Evolutionary conservation across 2,113 vertebrate species (phyloP), one percentile per base, ranked within the genome.

Genomic region (Jaculus jaculus): DNA sequence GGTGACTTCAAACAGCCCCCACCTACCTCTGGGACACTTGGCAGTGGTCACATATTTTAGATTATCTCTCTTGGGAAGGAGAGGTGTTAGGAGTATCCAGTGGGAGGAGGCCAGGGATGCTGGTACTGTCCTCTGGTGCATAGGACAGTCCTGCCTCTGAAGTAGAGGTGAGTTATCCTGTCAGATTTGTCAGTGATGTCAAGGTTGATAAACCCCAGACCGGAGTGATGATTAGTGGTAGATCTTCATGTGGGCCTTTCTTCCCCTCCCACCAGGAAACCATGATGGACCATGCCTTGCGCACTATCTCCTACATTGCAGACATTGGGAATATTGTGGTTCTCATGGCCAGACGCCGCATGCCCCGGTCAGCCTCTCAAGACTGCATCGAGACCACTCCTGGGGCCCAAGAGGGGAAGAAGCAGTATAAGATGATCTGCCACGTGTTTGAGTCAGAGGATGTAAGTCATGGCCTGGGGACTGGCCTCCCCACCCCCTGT

Each of bases 401-500:
- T 0, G 99, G 99, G 0, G 99, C 98, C 0, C 98, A 98, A 3
- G 99, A 99, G 95, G 98, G 98, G 39, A 99, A 99, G 98, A 99
- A 99, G 94, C 99, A 99, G 97, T 99, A 99, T 97, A 99, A 99
- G 98, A 99, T 99, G 99, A 99, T 99, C 92, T 99, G 99, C 97
- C 99, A 99, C 0, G 99, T 99, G 96, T 99, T 99, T 32, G 99
- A 99, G 95, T 99, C 99, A 0, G 99, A 99, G 97, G 99, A 99
- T 65, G 99, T 99, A 97, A 99, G 99, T 99, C 80, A 17, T n/a
- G 10, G 54, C 60, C 2, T 12, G 60, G 69, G 20, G 60, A 21
- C 34, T 4, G 65, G 39, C 30, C 24, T 7, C 32, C 15, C 17
- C 30, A 16, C 24, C 23, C 6, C 0, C 17, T 3, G 24, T 4